These are phyloP conservation scores for Sarcophaga caerulescens DNA, from an alignment of 2,888 invertebrate genomes.

Conservation along the genomic window DNA sequence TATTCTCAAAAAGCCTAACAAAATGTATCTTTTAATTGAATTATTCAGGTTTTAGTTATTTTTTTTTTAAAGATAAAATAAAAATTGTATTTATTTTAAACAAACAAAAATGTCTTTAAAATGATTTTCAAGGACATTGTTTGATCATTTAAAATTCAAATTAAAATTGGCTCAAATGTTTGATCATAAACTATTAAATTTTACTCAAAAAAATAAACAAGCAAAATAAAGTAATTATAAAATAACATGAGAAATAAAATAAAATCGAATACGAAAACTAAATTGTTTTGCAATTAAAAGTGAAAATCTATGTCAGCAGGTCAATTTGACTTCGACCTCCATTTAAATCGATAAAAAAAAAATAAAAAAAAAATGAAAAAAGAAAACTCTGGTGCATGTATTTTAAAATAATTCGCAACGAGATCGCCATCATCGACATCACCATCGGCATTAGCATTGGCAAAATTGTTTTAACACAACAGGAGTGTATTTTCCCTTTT, in stretches of 20 bases:
- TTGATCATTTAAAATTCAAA: neutral
- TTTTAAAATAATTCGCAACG: slow-evolving; percentile 22
- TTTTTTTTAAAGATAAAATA: too few relatives aligned
- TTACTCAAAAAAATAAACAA: neutral
- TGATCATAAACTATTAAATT: neutral
- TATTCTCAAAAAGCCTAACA: too few relatives aligned
- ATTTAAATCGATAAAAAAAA: neutral
- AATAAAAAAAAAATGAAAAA: neutral
- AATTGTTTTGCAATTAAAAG: slow-evolving; percentile 5
- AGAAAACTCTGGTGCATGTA: slow-evolving; percentile 5
- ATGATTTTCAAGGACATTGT: neutral
- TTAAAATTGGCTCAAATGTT: neutral
- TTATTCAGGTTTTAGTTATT: too few relatives aligned
- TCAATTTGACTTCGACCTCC: slow-evolving; percentile 17
- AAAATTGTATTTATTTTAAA: too few relatives aligned
- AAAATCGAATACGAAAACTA: neutral
- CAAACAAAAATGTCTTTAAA: neutral
- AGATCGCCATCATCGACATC: neutral
- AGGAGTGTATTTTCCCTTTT: slow-evolving; percentile 4
- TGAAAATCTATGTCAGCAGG: slow-evolving; percentile 18
- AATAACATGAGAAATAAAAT: neutral
- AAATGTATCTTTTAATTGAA: too few relatives aligned
- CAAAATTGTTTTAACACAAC: slow-evolving; percentile 20
- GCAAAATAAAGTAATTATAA: neutral
- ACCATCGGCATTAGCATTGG: neutral